Evolutionary conservation across 2,797 vertebrate genomes (phyloP).

Genomic region (Acanthornis magna): DNA sequence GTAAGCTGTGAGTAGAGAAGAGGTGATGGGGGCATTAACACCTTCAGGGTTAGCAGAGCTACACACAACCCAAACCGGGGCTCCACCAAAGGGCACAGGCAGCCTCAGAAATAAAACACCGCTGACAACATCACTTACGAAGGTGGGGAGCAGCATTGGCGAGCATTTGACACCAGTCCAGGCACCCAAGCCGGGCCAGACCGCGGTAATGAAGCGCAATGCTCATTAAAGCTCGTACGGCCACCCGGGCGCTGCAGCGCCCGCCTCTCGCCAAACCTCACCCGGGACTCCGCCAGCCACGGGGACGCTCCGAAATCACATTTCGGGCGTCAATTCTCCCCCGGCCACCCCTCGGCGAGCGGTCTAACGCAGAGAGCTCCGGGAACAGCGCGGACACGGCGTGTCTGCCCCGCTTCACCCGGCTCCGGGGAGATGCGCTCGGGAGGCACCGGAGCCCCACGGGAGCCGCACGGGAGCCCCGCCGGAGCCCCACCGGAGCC

Average conservation of each 20-base stretch:
- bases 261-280: not conserved
- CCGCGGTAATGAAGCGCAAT: not conserved
- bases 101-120: not conserved
- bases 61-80: accelerated
- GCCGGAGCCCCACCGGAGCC: not conserved
- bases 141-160: accelerated
- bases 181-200: not conserved
- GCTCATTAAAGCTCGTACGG: not conserved
- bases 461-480: not conserved
- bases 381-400: not conserved
- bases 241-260: not conserved
- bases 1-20: accelerated
- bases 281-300: not conserved
- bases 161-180: not conserved
- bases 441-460: not conserved
- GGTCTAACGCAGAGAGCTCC: not conserved
- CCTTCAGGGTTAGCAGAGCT: not conserved
- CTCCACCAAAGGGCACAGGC: not conserved
- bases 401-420: not conserved
- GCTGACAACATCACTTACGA: accelerated
- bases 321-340: accelerated
- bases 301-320: accelerated
- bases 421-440: not conserved
- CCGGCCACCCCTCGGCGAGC: not conserved
- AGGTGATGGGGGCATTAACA: not conserved